Percentiles rank a stretch among this genome's conserved stretches.
These are phyloP conservation scores for Grallaria varia DNA, from an alignment of 2,113 vertebrate genomes.

Conservation along the genomic window DNA sequence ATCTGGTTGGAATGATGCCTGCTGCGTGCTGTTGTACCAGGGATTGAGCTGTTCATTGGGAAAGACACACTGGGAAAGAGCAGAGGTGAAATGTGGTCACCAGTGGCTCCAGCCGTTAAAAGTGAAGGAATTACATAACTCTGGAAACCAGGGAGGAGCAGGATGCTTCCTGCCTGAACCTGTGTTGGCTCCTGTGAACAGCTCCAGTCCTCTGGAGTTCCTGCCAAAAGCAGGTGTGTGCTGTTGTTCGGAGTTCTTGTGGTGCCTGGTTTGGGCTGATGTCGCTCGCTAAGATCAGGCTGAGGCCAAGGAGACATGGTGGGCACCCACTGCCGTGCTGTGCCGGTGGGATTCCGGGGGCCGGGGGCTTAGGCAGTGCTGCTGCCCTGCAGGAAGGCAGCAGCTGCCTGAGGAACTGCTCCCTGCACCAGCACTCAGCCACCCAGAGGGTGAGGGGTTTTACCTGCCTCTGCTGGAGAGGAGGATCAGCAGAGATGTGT, in stretches of 20 bases:
- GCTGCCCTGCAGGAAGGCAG: neutral
- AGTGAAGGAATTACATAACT: neutral
- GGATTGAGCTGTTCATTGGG: neutral
- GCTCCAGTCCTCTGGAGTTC: neutral
- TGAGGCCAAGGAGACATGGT: fast-evolving
- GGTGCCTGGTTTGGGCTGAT: neutral
- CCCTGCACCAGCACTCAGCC: fast-evolving
- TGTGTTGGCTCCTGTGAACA: neutral
- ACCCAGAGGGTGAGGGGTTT: fast-evolving
- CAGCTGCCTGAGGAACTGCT: neutral
- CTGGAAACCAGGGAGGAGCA: neutral
- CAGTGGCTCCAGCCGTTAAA: neutral
- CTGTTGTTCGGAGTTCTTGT: neutral
- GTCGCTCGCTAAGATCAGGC: neutral
- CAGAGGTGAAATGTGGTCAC: neutral
- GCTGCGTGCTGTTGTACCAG: neutral
- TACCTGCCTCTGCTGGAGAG: neutral
- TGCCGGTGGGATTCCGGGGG: neutral
- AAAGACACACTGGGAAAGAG: neutral
- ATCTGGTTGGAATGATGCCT: neutral
- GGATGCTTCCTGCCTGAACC: neutral
- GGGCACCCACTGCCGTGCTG: neutral
- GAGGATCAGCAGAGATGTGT: neutral
- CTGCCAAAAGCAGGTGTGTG: neutral
- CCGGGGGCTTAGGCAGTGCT: neutral